A percentile compares a stretch with the other conserved stretches of the same genome.
Evolutionary conservation across 2,797 vertebrate species (phyloP).

Genomic region (Selene dorsalis): DNA sequence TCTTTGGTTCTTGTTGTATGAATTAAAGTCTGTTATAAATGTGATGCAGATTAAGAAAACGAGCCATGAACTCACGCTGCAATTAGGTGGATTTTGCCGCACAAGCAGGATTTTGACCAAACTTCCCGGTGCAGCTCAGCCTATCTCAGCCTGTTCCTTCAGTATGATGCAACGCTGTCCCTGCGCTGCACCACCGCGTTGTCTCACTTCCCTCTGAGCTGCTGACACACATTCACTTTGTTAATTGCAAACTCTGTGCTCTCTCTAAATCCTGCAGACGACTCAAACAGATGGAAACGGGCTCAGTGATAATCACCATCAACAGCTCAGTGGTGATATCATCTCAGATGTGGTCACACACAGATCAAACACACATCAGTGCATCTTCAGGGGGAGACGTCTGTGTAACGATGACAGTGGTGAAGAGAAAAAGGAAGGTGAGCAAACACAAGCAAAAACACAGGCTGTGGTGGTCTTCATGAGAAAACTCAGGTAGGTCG

Average conservation of each 20-base stretch:
- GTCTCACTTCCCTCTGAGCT: not conserved
- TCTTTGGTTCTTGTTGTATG: not conserved
- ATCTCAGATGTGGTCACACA: conserved; percentile 13
- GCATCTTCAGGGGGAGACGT: not conserved
- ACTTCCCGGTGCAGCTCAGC: not conserved
- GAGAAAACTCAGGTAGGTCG: too few species aligned
- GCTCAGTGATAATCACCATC: not conserved
- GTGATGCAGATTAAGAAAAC: not conserved
- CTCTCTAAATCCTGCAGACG: not conserved
- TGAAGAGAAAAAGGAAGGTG: not conserved
- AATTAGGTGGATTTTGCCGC: too few species aligned
- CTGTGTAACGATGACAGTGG: not conserved
- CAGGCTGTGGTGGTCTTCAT: not conserved
- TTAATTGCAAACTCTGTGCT: not conserved
- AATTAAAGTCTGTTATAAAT: not conserved
- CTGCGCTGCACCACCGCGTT: not conserved
- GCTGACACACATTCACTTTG: not conserved
- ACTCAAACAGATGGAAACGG: conserved; percentile 4
- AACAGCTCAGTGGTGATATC: conserved; percentile 1
- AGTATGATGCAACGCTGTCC: not conserved
- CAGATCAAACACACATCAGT: conserved; percentile 23
- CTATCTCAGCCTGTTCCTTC: not conserved
- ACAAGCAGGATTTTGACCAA: not conserved
- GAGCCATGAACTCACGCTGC: not conserved
- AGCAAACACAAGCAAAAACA: not conserved